Conservation (phyloP, 2,888 invertebrate genomes). For the Sphecodes monilicornis region DNA sequence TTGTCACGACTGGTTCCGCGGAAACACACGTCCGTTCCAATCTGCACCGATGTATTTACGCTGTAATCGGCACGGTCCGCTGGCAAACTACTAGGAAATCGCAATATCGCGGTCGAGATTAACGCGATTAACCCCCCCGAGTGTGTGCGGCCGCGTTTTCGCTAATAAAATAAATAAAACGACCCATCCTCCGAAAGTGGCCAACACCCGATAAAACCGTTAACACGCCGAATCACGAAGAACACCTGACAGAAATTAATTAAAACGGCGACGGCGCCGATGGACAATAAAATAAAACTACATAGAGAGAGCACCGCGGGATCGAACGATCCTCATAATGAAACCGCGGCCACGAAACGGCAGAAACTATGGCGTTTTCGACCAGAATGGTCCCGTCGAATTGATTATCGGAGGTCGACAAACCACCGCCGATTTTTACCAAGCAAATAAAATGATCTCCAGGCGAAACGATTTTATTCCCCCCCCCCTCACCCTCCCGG, state of each 20-base stretch:
- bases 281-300: background rate
- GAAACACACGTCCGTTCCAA: background rate
- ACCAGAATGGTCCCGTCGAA: background rate
- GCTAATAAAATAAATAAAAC: conserved; percentile 12
- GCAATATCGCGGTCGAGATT: background rate
- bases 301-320: background rate
- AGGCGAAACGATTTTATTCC: background rate
- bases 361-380: background rate
- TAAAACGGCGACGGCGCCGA: background rate
- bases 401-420: background rate
- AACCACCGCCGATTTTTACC: background rate
- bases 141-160: background rate
- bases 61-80: background rate
- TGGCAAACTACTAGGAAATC: conserved; percentile 1
- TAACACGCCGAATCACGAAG: background rate
- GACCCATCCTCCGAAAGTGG: background rate
- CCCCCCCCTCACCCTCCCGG: no score
- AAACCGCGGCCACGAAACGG: background rate
- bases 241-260: conserved; percentile 20
- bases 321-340: conserved; percentile 7
- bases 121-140: background rate
- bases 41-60: background rate
- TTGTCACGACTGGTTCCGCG: background rate
- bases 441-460: background rate
- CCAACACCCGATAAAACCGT: conserved; percentile 6